Percentiles rank a stretch among this genome's conserved stretches.
phyloP scores from a whole-genome alignment of 2,113 vertebrate species.

The Dolichallabes microphthalmus region DNA sequence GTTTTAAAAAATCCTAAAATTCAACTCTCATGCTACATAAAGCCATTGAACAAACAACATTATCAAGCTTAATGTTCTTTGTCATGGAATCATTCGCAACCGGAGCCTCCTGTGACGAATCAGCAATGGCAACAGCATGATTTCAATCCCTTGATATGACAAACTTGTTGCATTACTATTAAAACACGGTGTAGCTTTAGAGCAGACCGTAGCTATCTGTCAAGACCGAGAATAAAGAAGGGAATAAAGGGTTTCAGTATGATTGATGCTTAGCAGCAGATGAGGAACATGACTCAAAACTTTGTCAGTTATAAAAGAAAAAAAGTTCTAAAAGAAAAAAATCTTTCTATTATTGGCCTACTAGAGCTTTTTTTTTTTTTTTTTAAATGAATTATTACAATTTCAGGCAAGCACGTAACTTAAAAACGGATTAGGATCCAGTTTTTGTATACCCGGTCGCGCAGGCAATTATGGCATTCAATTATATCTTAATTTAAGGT shows the following conservation, averaged over 20 bases:
- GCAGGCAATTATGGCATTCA: no score
- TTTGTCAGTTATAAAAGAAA: not conserved
- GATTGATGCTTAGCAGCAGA: constrained; percentile 17
- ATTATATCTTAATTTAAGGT: not conserved
- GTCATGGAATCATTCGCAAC: not conserved
- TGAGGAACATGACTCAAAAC: not conserved
- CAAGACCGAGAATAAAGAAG: not conserved
- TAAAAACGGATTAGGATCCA: not conserved
- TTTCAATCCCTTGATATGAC: not conserved
- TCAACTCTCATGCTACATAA: not conserved
- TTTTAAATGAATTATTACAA: not conserved
- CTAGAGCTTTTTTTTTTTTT: not conserved
- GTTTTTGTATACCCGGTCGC: not conserved
- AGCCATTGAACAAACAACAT: not conserved
- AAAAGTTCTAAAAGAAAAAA: not conserved
- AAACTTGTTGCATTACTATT: not conserved
- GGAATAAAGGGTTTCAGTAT: not conserved
- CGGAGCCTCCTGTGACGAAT: not conserved
- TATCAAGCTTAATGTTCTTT: constrained; percentile 13
- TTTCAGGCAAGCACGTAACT: not conserved
- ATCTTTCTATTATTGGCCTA: no score
- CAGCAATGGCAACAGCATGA: constrained; percentile 1
- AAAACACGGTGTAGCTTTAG: not conserved
- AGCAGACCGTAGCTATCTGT: not conserved
- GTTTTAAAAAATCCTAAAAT: not conserved